A percentile compares a stretch with the other conserved stretches of the same genome.
Evolutionary conservation across 1,140 invertebrate species (phyloP).

Genomic region (Hyphantria cunea): DNA sequence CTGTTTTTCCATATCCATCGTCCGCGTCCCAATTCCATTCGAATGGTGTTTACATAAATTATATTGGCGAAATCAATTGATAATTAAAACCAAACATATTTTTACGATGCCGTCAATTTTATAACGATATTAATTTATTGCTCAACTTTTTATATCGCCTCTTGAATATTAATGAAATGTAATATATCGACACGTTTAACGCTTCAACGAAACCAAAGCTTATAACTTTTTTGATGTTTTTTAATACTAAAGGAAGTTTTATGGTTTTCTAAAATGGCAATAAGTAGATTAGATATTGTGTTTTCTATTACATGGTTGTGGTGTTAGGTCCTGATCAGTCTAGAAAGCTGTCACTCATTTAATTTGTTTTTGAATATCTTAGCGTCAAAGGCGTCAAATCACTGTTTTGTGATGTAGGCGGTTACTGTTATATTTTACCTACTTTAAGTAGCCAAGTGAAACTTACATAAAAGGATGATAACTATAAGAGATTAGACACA

Average conservation of each 20-base stretch:
- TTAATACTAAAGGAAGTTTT: slow-evolving; percentile 15
- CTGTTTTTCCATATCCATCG: slow-evolving; percentile 3
- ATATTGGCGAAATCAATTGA: slow-evolving; percentile 40
- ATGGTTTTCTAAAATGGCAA: not conserved
- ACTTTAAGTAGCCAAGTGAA: too few relatives aligned
- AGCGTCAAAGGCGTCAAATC: too few relatives aligned
- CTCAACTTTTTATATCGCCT: slow-evolving; percentile 34
- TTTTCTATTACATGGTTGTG: too few relatives aligned
- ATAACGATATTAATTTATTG: slow-evolving; percentile 41
- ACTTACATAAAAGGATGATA: too few relatives aligned
- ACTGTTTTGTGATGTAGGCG: too few relatives aligned
- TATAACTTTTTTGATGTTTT: slow-evolving; percentile 15
- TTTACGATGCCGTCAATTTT: slow-evolving; percentile 39
- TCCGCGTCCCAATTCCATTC: slow-evolving; percentile 20
- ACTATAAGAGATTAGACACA: too few relatives aligned
- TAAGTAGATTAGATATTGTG: too few relatives aligned
- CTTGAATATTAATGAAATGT: slow-evolving; percentile 41
- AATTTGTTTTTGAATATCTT: too few relatives aligned
- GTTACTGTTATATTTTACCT: too few relatives aligned
- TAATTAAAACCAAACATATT: slow-evolving; percentile 52
- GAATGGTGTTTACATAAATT: slow-evolving; percentile 41
- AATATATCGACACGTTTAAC: slow-evolving; percentile 29
- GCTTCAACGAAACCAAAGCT: not conserved
- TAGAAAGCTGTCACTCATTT: too few relatives aligned
- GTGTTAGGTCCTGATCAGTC: too few relatives aligned